Percentiles rank a stretch among this genome's conserved stretches.
Evolutionary conservation across 1,140 invertebrate species (phyloP).

Genomic region (Himalopsyche phryganea): DNA sequence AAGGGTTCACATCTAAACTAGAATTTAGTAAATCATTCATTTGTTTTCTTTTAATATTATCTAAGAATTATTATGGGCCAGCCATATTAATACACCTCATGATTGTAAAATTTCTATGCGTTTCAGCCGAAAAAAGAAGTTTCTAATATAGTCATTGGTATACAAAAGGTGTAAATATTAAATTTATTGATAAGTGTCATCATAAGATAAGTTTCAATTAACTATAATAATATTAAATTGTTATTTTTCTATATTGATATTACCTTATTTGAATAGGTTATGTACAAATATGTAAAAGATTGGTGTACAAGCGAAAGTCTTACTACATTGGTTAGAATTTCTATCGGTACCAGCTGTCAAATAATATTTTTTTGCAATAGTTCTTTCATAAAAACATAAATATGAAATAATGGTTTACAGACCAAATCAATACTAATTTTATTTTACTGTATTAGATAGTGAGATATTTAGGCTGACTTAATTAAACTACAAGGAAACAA

Average conservation of each 20-base stretch:
- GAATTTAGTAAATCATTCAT: too few relatives aligned
- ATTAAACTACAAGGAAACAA: too few relatives aligned
- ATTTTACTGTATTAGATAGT: too few relatives aligned
- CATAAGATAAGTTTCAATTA: slow-evolving; percentile 36
- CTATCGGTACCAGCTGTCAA: background rate
- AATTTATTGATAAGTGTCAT: slow-evolving; percentile 36
- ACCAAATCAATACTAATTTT: too few relatives aligned
- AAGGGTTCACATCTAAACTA: slow-evolving; percentile 3
- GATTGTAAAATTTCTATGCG: slow-evolving; percentile 10
- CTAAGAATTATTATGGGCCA: slow-evolving; percentile 26
- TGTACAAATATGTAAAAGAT: slow-evolving; percentile 27
- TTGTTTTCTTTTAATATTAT: too few relatives aligned
- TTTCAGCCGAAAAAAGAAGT: slow-evolving; percentile 22
- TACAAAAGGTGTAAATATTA: slow-evolving; percentile 36
- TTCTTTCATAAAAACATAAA: too few relatives aligned
- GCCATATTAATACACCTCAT: slow-evolving; percentile 27
- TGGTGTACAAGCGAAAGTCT: slow-evolving; percentile 34
- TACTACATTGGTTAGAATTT: slow-evolving; percentile 26
- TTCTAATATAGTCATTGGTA: slow-evolving; percentile 32
- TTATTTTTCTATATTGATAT: slow-evolving; percentile 8
- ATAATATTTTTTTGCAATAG: too few relatives aligned
- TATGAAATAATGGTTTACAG: too few relatives aligned
- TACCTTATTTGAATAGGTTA: slow-evolving; percentile 8
- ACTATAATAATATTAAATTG: slow-evolving; percentile 20
- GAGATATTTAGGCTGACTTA: too few relatives aligned